Evolutionary conservation across 2,888 invertebrate genomes (phyloP), one percentile per base, ranked within the genome.

Genomic region (Cremastinae sp.): DNA sequence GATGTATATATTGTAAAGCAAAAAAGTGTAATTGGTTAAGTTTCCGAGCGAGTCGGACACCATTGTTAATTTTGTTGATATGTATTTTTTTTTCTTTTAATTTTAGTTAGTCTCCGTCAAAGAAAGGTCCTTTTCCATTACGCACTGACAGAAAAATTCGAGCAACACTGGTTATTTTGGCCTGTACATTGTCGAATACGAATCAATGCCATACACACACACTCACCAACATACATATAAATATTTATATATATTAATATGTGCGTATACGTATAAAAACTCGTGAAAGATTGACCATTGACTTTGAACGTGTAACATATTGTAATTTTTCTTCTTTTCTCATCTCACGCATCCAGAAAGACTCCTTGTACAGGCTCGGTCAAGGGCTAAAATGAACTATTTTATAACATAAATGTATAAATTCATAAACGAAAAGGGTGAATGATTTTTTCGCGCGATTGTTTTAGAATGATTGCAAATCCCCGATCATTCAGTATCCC

Each of bases 1-100:
- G 86, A 78, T 89, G 89, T 89, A 89, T 72, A 89, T 89, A 89
- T 79, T 89, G 89, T 89, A 89, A 77, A 66, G n/a, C n/a, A 65
- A 47, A 69, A 54, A 56, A 62, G 22, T 12, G 36, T 68, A 74
- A 74, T 16, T 56, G 28, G 41, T 71, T 74, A 49, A 66, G 69
- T 72, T 53, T 49, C 68, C 38, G 47, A 64, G 54, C 45, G 58
- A 59, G 64, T 76, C 72, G 49, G 59, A 58, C 58, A 65, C 73
- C 64, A 64, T 64, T 61, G 62, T 73, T 66, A 12, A 45, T 65
- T 68, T 61, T 70, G 38, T 64, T 38, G 20, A 64, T 51, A 49
- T 75, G n/a, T 9, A 53, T 65, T 43, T 45, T 54, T 54, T 53
- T 59, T n/a, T 53, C 16, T 38, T n/a, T 22, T 38, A 9, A 62